These are phyloP conservation scores for Monopis laevigella DNA, from an alignment of 2,888 invertebrate species.

Conservation along the genomic window DNA sequence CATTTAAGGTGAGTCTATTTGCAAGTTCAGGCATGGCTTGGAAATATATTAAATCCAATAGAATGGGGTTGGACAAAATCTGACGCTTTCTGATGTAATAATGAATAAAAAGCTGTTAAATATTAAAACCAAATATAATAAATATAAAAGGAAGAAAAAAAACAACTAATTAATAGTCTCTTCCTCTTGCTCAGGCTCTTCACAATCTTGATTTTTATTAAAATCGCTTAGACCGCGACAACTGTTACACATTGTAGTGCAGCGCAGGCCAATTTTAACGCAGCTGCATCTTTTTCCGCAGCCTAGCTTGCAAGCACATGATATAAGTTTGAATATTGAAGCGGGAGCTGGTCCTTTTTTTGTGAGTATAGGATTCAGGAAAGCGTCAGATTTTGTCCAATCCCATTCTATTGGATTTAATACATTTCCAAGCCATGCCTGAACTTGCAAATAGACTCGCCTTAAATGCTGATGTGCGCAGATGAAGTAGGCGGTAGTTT, in stretches of 20 bases:
- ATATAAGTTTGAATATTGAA: constrained; percentile 15
- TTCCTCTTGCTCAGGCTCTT: constrained; percentile 7
- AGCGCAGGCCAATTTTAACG: constrained; percentile 14
- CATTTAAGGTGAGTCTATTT: too few relatives aligned
- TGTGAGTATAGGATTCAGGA: constrained; percentile 13
- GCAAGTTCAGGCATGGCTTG: too few relatives aligned
- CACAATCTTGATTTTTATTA: constrained; percentile 12
- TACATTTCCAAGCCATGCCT: too few relatives aligned
- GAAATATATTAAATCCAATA: too few relatives aligned
- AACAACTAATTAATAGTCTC: not conserved
- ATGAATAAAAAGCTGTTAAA: too few relatives aligned
- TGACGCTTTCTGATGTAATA: too few relatives aligned
- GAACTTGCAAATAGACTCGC: too few relatives aligned
- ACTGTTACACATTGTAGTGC: constrained; percentile 14
- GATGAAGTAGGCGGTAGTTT: constrained; percentile 15
- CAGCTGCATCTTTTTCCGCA: constrained; percentile 15
- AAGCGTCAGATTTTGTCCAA: constrained; percentile 13
- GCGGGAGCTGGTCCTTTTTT: constrained; percentile 11
- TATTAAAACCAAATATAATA: too few relatives aligned
- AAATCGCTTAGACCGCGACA: constrained; percentile 12
- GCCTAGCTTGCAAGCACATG: constrained; percentile 15
- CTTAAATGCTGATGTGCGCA: constrained; percentile 13
- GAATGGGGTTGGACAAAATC: too few relatives aligned
- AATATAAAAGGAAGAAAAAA: too few relatives aligned
- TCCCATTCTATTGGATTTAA: too few relatives aligned